A percentile compares a stretch with the other conserved stretches of the same genome.
phyloP scores from a whole-genome alignment of 2,888 invertebrate species.

The Nephrotoma flavescens region DNA sequence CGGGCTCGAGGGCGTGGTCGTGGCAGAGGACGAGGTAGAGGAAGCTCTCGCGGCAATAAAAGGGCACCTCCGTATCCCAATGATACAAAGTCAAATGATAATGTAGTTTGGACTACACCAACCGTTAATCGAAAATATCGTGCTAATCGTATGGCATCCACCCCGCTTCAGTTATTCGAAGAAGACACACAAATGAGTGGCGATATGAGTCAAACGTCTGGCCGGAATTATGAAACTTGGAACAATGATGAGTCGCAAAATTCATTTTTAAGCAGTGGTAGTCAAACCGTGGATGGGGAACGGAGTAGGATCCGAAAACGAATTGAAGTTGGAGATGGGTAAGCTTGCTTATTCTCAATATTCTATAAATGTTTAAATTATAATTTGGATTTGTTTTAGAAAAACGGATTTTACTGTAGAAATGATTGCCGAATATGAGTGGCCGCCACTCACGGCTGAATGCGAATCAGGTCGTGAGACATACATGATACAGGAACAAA shows the following conservation, averaged over 20 bases:
- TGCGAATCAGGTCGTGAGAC: conserved; percentile 43
- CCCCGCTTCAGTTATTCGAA: conserved; percentile 46
- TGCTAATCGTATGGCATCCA: conserved; percentile 28
- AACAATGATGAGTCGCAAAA: conserved; percentile 68
- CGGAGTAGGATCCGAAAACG: conserved; percentile 26
- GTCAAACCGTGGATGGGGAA: conserved; percentile 21
- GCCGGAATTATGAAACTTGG: conserved; percentile 21
- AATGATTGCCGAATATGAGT: conserved; percentile 85
- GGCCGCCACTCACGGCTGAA: conserved; percentile 47
- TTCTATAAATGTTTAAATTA: neutral
- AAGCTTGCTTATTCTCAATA: neutral
- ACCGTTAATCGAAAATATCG: conserved; percentile 10
- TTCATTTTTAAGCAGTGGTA: conserved; percentile 55
- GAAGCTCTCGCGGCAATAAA: conserved; percentile 27
- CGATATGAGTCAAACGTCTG: conserved; percentile 35
- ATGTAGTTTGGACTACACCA: conserved; percentile 3
- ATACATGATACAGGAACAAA: conserved; percentile 92
- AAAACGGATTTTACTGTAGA: conserved; percentile 59
- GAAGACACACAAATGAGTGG: conserved; percentile 66
- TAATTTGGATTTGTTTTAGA: conserved; percentile 7
- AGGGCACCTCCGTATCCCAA: conserved; percentile 4
- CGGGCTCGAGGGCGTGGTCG: conserved; percentile 13
- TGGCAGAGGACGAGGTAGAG: conserved; percentile 22
- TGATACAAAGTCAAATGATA: neutral
- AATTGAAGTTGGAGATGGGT: neutral